Evolutionary conservation across 2,113 vertebrate species (phyloP), one percentile per base, ranked within the genome.

Genomic region (Otolemur garnettii): DNA sequence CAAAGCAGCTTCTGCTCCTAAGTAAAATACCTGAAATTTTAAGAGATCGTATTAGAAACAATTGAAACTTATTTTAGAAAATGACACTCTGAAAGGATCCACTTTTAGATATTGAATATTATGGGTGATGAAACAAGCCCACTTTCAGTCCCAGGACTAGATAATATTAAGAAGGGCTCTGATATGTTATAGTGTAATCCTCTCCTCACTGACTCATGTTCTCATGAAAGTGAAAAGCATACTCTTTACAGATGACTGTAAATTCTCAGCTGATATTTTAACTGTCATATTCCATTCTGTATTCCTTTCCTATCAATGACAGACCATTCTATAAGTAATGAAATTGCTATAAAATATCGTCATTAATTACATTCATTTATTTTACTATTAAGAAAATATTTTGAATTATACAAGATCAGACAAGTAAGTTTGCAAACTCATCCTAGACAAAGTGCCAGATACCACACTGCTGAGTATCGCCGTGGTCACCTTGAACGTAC

Each of bases 231-330:
- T 84, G 30, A 64, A 35, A 90, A 83, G 17, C 45, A 69, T 24
- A 71, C 13, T 75, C 9, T 94, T 87, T 55, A 55, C 1, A 42
- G 33, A 88, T 66, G 7, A 50, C 33, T 72, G 1, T 22, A 84
- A 79, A 93, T 72, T 71, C 38, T 94, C 26, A 60, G 84, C 91
- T 88, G 26, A 57, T 18, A 60, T 68, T 57, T 84, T 74, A 90
- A 79, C 33, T n/a, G 4, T 60, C 38, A 64, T 57, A 69, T 71
- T 71, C 18, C 42, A 75, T 80, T 68, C 55, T 8, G 17, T 42
- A 5, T 81, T 35, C 59, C 1, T 90, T 45, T 83, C 33, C 75
- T 83, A 18, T 85, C 12, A 85, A 55, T 22, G 18, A 35, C 33
- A 62, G 87, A 78, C 62, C 18, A 50, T 3, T 78, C 30, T 55